Percentiles rank a stretch among this genome's conserved stretches.
Conservation (phyloP, 2,888 invertebrate genomes). For the Parapristionchus giblindavisi region DNA sequence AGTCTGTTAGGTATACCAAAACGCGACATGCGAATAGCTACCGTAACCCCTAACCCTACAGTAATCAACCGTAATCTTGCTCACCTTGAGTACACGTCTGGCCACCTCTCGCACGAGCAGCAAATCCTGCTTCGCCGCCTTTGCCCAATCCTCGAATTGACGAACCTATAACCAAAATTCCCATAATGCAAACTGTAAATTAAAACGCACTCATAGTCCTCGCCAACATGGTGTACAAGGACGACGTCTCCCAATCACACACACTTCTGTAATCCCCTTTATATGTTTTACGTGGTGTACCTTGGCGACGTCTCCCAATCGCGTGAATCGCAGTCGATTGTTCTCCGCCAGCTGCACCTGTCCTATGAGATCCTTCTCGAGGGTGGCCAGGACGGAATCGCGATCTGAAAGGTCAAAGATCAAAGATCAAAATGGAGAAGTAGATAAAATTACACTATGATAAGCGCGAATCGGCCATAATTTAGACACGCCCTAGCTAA, state of each 20-base stretch:
- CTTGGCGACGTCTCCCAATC: conserved; percentile 87
- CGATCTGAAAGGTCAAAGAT: conserved; percentile 40
- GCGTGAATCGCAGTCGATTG: conserved; percentile 87
- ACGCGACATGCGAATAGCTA: too few species aligned
- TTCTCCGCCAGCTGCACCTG: conserved; percentile 56
- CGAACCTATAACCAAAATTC: conserved; percentile 40
- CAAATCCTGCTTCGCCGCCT: conserved; percentile 86
- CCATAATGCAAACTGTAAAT: too few species aligned
- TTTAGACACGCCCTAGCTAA: too few species aligned
- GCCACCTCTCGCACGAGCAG: conserved; percentile 84
- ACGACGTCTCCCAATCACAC: not conserved
- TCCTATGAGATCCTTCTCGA: conserved; percentile 55
- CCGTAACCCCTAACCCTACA: too few species aligned
- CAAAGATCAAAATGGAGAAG: not conserved
- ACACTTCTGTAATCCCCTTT: not conserved
- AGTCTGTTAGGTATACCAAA: too few species aligned
- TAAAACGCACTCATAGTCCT: too few species aligned
- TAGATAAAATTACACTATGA: too few species aligned
- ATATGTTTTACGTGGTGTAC: conserved; percentile 71
- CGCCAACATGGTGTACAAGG: too few species aligned
- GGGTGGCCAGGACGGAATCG: conserved; percentile 47
- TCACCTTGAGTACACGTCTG: conserved; percentile 63
- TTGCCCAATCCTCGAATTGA: conserved; percentile 81
- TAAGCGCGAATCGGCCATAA: too few species aligned
- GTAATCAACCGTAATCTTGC: not conserved